phyloP scores from a whole-genome alignment of 92 coral and sea anemone species.

The Palythoa grandiflora region DNA sequence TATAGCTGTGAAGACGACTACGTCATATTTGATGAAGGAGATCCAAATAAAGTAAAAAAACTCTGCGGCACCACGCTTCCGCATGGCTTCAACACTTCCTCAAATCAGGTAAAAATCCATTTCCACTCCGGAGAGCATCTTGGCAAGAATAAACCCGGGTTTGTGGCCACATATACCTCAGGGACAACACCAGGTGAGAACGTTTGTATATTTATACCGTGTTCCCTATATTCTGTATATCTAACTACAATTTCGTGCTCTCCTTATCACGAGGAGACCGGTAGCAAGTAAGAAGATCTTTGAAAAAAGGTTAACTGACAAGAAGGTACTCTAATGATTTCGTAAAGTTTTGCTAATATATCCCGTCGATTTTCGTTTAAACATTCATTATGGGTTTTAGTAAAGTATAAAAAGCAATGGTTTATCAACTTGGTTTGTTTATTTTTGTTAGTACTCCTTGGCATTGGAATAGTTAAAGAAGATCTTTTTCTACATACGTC shows the following conservation, averaged over 20 bases:
- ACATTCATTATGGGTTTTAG: too few relatives aligned
- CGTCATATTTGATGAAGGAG: slow-evolving; percentile 74
- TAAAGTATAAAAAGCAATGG: too few relatives aligned
- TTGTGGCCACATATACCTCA: slow-evolving; percentile 96
- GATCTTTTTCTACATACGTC: too few relatives aligned
- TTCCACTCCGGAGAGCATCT: slow-evolving; percentile 85
- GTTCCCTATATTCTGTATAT: not conserved
- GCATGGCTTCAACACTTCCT: slow-evolving; percentile 71
- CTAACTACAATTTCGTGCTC: not conserved
- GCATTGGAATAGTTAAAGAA: too few relatives aligned
- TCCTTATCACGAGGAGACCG: not conserved
- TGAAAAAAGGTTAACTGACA: too few relatives aligned
- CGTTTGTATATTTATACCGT: not conserved
- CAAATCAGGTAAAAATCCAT: slow-evolving; percentile 78
- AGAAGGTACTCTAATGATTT: too few relatives aligned
- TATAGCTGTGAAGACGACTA: slow-evolving; percentile 88
- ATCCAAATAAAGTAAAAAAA: slow-evolving; percentile 66
- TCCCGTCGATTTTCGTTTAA: too few relatives aligned
- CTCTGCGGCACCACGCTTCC: slow-evolving; percentile 92
- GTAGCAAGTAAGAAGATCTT: not conserved
- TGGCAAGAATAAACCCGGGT: slow-evolving; percentile 88
- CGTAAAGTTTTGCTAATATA: too few relatives aligned
- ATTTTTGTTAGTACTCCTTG: too few relatives aligned
- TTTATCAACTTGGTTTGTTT: too few relatives aligned
- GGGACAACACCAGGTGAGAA: slow-evolving; percentile 88